These are phyloP conservation scores for Ctenopoma kingsleyae DNA, from an alignment of 2,797 vertebrate species.

Conservation along the genomic window DNA sequence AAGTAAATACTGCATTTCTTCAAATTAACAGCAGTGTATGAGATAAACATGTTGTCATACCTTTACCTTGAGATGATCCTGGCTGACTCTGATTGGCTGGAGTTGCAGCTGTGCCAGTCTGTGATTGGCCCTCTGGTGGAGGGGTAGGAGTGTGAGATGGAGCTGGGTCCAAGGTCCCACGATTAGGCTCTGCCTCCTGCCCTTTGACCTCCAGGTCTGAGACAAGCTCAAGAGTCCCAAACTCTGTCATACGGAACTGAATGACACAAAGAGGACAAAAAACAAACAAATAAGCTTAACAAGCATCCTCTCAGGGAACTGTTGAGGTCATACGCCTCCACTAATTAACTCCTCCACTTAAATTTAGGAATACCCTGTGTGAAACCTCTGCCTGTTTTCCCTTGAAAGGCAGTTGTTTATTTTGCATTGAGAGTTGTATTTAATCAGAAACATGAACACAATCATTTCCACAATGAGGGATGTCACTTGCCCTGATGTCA, in stretches of 20 bases:
- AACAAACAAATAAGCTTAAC: not conserved
- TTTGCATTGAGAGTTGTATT: not conserved
- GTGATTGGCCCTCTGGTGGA: slow-evolving; percentile 80
- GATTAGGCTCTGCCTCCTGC: slow-evolving; percentile 61
- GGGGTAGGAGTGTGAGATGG: slow-evolving; percentile 80
- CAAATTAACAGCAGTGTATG: slow-evolving; percentile 2
- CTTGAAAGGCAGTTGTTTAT: not conserved
- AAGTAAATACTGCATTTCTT: slow-evolving; percentile 4
- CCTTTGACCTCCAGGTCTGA: slow-evolving; percentile 84
- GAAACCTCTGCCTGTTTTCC: too few species aligned
- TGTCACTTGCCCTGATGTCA: slow-evolving; percentile 83
- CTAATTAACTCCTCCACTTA: too few species aligned
- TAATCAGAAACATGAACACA: slow-evolving; percentile 7
- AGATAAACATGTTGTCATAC: slow-evolving; percentile 31
- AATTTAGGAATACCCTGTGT: not conserved
- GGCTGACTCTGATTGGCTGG: slow-evolving; percentile 60
- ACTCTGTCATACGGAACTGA: slow-evolving; percentile 90
- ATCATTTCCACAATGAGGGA: slow-evolving; percentile 5
- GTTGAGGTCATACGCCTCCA: not conserved
- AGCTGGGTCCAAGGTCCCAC: slow-evolving; percentile 68
- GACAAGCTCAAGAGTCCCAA: slow-evolving; percentile 90
- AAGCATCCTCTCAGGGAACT: not conserved
- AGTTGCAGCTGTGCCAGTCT: slow-evolving; percentile 41
- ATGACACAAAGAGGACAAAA: slow-evolving; percentile 12
- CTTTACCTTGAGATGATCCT: slow-evolving; percentile 73